Evolutionary conservation across 2,113 vertebrate species (phyloP), one percentile per base, ranked within the genome.

Genomic region (Chloroceryle aenea): DNA sequence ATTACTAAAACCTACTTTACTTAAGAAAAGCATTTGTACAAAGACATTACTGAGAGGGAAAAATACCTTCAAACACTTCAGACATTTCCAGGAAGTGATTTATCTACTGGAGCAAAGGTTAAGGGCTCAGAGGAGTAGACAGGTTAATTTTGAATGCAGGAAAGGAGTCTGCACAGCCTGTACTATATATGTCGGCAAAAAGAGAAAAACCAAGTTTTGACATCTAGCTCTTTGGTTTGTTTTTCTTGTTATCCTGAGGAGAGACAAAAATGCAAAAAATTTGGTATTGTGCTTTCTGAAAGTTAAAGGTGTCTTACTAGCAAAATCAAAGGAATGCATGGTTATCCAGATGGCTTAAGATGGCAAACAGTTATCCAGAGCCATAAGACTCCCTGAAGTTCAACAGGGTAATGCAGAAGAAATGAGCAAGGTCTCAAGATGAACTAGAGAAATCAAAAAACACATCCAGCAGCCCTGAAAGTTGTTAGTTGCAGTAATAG

Each of bases 1-100:
- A 95, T 29, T 77, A 90, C 55, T 73, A 89, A 92, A 83, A 82
- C 34, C 48, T 86, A 73, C 30, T 90, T 89, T 74, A 94, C 50
- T 95, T 90, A 94, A 85, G 30, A 62, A 73, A 67, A 61, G 81
- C 42, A 63, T 67, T 61, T 18, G 19, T 48, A 89, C 62, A 92
- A 83, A 67, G 63, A 43, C 23, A 86, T 22, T 36, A 36, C 36
- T 83, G 34, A 5, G 52, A 18, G 29, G 47, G 5, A 10, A 38
- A 68, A 85, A 45, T 53, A 19, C 26, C 93, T 68, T 93, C 78
- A 71, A 80, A 94, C 42, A 36, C 22, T 72, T 32, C 40, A 96
- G 85, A 91, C 52, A 68, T 95, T 79, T 91, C 58, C 48, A 91
- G 85, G 77, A 88, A 96, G 58, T 81, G 90, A 89, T 90, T 95